phyloP scores from a whole-genome alignment of 2,888 invertebrate genomes.

The Scaptomyza flava region DNA sequence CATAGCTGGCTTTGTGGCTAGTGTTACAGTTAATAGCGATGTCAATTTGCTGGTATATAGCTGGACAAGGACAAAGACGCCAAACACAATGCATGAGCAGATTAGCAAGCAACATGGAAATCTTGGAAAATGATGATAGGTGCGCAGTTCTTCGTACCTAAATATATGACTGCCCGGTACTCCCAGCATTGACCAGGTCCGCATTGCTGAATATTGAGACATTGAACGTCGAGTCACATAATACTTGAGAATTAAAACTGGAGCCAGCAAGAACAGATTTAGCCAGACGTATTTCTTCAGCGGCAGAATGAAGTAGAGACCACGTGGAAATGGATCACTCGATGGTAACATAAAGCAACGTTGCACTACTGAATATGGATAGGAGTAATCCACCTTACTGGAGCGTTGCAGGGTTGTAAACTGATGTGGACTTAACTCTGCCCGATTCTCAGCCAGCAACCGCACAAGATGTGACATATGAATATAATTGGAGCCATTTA shows the following conservation, averaged over 20 bases:
- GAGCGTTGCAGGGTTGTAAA: conserved; percentile 47
- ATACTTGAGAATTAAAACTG: conserved; percentile 13
- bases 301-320: conserved; percentile 48
- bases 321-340: conserved; percentile 40
- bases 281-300: conserved; percentile 54
- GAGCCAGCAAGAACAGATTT: conserved; percentile 13
- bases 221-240: not conserved
- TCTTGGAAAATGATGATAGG: not conserved
- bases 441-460: conserved; percentile 27
- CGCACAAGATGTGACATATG: conserved; percentile 47
- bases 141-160: not conserved
- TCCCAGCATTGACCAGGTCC: conserved; percentile 46
- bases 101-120: conserved; percentile 11
- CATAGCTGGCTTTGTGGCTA: not conserved
- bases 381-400: conserved; percentile 58
- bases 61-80: conserved; percentile 39
- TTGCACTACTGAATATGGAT: conserved; percentile 48
- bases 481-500: conserved; percentile 57
- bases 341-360: conserved; percentile 67
- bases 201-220: not conserved
- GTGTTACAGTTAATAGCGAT: conserved; percentile 46
- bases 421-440: conserved; percentile 66
- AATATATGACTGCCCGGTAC: conserved; percentile 36
- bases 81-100: conserved; percentile 22
- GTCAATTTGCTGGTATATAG: conserved; percentile 56